phyloP scores from a whole-genome alignment of 2,797 vertebrate species.

The Ispidina picta region DNA sequence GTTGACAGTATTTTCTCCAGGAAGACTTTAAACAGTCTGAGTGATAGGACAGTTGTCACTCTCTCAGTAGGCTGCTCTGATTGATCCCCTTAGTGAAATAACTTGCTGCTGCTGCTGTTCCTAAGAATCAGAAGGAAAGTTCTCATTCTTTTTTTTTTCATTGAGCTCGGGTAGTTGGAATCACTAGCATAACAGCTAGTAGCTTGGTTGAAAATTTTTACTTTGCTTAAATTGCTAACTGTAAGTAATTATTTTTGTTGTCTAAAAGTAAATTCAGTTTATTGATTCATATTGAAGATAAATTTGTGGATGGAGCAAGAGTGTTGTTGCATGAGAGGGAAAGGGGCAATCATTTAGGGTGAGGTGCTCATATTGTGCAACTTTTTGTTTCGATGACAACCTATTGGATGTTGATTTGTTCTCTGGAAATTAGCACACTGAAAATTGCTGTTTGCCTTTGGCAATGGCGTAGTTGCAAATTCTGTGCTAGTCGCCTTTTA shows the following conservation, averaged over 20 bases:
- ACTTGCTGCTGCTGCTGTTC: neutral
- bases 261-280: neutral
- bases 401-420: neutral
- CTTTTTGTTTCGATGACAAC: neutral
- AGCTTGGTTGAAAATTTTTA: neutral
- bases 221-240: neutral
- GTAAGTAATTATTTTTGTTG: neutral
- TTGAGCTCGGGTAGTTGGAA: neutral
- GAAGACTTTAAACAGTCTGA: conserved; percentile 16
- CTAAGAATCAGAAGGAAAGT: neutral
- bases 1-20: conserved; percentile 13
- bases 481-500: neutral
- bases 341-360: neutral
- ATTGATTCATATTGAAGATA: neutral
- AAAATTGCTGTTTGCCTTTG: neutral
- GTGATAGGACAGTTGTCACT: neutral
- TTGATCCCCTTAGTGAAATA: neutral
- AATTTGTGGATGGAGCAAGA: neutral
- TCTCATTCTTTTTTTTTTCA: neutral
- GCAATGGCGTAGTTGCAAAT: neutral
- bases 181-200: neutral
- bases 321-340: neutral
- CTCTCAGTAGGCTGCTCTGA: neutral
- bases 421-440: neutral
- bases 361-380: neutral